Evolutionary conservation across 2,113 vertebrate species (phyloP).

Genomic region (Pandion haliaetus): DNA sequence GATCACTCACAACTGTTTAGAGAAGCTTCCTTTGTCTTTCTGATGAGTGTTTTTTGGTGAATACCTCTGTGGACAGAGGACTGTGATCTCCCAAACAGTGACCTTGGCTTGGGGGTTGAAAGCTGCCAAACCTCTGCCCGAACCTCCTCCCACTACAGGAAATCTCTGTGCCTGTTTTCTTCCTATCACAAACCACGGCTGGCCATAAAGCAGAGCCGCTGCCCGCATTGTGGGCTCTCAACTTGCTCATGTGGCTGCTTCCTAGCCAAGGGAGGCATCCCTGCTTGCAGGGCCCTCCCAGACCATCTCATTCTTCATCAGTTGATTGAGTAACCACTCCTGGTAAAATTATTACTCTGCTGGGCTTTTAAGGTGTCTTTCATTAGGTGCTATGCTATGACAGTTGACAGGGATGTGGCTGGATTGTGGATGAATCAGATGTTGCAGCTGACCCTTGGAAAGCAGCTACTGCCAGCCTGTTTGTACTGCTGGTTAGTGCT

Average conservation of each 20-base stretch:
- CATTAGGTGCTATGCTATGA: neutral
- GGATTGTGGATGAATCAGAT: neutral
- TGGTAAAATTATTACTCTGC: neutral
- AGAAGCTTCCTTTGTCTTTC: neutral
- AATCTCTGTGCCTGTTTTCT: neutral
- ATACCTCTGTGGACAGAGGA: neutral
- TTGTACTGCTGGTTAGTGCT: neutral
- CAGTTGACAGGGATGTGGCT: neutral
- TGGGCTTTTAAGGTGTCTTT: neutral
- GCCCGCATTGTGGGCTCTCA: neutral
- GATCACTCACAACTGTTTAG: neutral
- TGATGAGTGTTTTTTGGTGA: neutral
- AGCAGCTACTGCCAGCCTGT: neutral
- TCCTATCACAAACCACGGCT: neutral
- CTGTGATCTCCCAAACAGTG: neutral
- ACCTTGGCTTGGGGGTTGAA: neutral
- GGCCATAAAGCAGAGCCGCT: neutral
- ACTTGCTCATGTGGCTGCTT: neutral
- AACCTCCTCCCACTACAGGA: neutral
- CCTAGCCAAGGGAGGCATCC: neutral
- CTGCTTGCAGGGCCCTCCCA: neutral
- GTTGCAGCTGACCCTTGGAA: neutral
- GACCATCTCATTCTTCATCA: neutral
- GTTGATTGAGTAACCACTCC: neutral
- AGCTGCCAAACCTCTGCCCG: neutral